phyloP scores from a whole-genome alignment of 2,113 vertebrate species.

The Craseonycteris thonglongyai region DNA sequence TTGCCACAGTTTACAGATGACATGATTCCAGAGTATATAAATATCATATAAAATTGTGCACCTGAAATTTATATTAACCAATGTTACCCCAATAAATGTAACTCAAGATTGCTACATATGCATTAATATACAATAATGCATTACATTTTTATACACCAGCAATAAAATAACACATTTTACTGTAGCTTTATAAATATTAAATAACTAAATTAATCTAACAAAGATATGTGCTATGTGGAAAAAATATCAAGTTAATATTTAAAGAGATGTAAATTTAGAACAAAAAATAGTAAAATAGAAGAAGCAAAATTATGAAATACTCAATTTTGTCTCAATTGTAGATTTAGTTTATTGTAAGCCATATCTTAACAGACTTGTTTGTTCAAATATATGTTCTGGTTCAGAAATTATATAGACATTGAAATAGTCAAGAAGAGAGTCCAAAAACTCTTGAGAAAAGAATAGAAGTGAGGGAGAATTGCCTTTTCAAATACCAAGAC shows the following conservation, averaged over 20 bases:
- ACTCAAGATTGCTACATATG: not conserved
- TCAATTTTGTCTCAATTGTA: not conserved
- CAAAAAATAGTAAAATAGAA: not conserved
- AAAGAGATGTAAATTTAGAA: not conserved
- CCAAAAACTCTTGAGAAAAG: not conserved
- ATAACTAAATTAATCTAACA: not conserved
- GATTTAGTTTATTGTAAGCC: not conserved
- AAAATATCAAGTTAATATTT: not conserved
- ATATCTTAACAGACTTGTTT: not conserved
- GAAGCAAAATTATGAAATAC: not conserved
- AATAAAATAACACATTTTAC: not conserved
- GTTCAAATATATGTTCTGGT: not conserved
- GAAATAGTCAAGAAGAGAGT: not conserved
- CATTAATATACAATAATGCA: not conserved
- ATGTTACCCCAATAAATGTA: not conserved
- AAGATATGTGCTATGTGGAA: not conserved
- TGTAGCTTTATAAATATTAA: not conserved
- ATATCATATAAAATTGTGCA: not conserved
- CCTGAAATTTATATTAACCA: not conserved
- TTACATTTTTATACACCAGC: not conserved
- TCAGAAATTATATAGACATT: not conserved
- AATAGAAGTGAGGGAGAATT: not conserved
- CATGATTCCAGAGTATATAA: not conserved
- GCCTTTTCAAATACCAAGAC: not conserved
- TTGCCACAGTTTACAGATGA: not conserved